phyloP scores from a whole-genome alignment of 1,140 invertebrate genomes.

The Leptinotarsa lineolata region DNA sequence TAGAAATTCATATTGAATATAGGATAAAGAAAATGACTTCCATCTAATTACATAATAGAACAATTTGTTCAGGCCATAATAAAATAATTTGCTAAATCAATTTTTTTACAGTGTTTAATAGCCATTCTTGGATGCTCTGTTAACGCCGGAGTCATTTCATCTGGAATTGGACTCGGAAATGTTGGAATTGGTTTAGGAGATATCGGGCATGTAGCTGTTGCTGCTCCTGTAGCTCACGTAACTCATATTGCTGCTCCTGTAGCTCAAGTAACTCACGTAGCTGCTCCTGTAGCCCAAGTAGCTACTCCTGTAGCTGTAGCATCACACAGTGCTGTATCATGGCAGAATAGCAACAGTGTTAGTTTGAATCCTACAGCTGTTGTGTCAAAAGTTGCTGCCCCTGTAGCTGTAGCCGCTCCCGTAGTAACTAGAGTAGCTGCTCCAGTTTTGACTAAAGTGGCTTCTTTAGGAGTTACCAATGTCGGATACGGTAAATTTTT shows the following conservation, averaged over 20 bases:
- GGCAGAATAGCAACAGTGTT: conserved; percentile 37
- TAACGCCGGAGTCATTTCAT: conserved; percentile 31
- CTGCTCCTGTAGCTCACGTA: background rate
- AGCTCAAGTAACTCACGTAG: conserved; percentile 17
- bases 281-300: conserved; percentile 20
- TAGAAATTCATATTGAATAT: too few relatives aligned
- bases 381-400: conserved; percentile 30
- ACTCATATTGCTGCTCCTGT: conserved; percentile 25
- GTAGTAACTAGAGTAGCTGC: conserved; percentile 3
- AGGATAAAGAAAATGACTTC: too few relatives aligned
- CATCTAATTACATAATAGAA: too few relatives aligned
- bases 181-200: conserved; percentile 23
- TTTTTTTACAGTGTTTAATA: conserved; percentile 26
- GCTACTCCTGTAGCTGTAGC: conserved; percentile 31
- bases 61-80: too few relatives aligned
- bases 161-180: conserved; percentile 5
- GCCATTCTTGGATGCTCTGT: conserved; percentile 27
- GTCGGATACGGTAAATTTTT: background rate
- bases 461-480: background rate
- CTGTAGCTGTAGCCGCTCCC: background rate
- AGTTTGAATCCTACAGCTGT: conserved; percentile 28
- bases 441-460: background rate
- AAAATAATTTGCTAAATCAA: background rate
- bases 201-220: background rate
- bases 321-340: conserved; percentile 31